A percentile compares a stretch with the other conserved stretches of the same genome.
Conservation (phyloP, 2,888 invertebrate species). For the Iphiclides podalirius region DNA sequence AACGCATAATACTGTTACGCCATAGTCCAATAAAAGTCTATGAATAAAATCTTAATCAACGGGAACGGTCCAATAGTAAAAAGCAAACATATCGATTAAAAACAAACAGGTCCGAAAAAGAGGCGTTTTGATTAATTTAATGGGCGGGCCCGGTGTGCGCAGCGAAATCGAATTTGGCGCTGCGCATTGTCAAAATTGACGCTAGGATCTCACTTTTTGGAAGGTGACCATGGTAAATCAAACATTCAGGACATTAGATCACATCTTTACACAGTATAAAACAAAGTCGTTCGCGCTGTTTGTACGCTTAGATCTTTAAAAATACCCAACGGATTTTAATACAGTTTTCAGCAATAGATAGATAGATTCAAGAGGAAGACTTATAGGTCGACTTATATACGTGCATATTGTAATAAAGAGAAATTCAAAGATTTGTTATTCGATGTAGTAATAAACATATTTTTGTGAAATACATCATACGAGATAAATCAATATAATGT, state of each 20-base stretch:
- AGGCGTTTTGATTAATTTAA: conserved; percentile 73
- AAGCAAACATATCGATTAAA: conserved; percentile 63
- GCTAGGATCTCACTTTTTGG: conserved; percentile 38
- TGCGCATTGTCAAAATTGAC: conserved; percentile 67
- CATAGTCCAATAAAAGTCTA: conserved; percentile 40
- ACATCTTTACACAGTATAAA: too few species aligned
- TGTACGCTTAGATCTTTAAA: too few species aligned
- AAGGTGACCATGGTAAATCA: conserved; percentile 40
- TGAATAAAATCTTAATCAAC: conserved; percentile 80
- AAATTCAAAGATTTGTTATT: too few species aligned
- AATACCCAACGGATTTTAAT: too few species aligned
- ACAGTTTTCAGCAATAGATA: too few species aligned
- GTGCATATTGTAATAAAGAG: too few species aligned
- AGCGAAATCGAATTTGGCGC: conserved; percentile 59
- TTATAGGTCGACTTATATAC: too few species aligned
- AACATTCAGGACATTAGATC: not conserved
- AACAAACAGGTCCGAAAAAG: conserved; percentile 71
- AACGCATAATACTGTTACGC: conserved; percentile 26
- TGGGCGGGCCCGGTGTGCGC: conserved; percentile 49
- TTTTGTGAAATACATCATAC: too few species aligned
- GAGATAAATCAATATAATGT: too few species aligned
- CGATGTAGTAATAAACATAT: too few species aligned
- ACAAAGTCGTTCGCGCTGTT: too few species aligned
- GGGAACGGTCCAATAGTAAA: conserved; percentile 50
- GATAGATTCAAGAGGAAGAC: too few species aligned